Percentiles rank a stretch among this genome's conserved stretches.
Conservation (phyloP, 2,888 invertebrate genomes). For the Acleris literana region DNA sequence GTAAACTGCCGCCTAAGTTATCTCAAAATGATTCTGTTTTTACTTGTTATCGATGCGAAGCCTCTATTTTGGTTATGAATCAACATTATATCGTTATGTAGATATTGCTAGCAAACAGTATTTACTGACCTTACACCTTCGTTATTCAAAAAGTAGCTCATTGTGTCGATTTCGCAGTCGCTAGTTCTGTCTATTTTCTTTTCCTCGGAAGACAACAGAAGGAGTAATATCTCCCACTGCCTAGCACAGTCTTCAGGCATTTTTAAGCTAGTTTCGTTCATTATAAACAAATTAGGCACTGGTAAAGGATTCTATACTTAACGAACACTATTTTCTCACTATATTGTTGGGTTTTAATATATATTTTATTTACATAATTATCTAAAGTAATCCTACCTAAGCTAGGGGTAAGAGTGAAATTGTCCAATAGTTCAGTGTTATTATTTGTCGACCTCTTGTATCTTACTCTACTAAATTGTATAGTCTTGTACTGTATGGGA, state of each 20-base stretch:
- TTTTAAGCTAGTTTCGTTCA: slow-evolving; percentile 47
- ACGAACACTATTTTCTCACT: slow-evolving; percentile 35
- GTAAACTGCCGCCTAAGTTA: too few relatives aligned
- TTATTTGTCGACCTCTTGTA: slow-evolving; percentile 25
- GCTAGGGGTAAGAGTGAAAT: slow-evolving; percentile 21
- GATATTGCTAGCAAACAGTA: background rate
- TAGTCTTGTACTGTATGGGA: background rate
- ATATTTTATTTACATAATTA: slow-evolving; percentile 25
- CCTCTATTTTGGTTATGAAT: too few relatives aligned
- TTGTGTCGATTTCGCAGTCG: slow-evolving; percentile 69
- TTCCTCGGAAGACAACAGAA: slow-evolving; percentile 71
- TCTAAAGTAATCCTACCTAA: background rate
- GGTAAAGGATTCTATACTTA: slow-evolving; percentile 19
- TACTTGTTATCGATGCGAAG: too few relatives aligned
- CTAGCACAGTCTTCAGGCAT: slow-evolving; percentile 69
- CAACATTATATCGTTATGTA: background rate
- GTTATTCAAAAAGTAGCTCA: slow-evolving; percentile 69
- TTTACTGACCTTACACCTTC: slow-evolving; percentile 64
- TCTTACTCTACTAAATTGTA: slow-evolving; percentile 6
- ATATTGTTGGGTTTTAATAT: slow-evolving; percentile 21
- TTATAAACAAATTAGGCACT: slow-evolving; percentile 37
- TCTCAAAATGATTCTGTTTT: too few relatives aligned
- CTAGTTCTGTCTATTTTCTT: slow-evolving; percentile 70
- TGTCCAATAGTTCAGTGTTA: slow-evolving; percentile 12
- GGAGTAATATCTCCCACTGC: slow-evolving; percentile 74